Conservation (phyloP, 2,888 invertebrate genomes). For the Ecdyonurus torrentis region DNA sequence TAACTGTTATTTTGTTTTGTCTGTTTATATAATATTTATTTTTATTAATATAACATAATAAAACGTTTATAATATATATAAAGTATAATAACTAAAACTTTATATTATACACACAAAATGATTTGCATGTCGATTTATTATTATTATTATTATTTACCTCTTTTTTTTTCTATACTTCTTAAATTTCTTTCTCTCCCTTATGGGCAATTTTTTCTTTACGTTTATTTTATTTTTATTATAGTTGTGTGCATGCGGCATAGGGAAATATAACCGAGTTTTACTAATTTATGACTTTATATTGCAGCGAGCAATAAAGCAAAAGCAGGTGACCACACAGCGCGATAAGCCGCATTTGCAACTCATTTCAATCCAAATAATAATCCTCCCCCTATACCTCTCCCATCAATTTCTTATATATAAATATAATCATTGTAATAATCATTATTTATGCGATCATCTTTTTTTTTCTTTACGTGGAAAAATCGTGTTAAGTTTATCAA, state of each 20-base stretch:
- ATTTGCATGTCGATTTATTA: constrained; percentile 3
- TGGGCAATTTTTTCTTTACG: background rate
- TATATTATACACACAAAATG: constrained; percentile 4
- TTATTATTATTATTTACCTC: too few species aligned
- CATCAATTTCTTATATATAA: too few species aligned
- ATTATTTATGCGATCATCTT: too few species aligned
- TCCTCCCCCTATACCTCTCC: too few species aligned
- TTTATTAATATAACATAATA: constrained; percentile 5
- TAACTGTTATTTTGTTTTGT: too few species aligned
- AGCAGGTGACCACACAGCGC: background rate
- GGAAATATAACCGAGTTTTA: background rate
- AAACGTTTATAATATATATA: background rate
- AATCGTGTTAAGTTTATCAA: too few species aligned
- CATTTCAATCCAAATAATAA: too few species aligned
- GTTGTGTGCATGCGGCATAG: background rate
- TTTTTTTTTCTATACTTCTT: background rate
- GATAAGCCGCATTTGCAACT: too few species aligned
- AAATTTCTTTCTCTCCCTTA: background rate
- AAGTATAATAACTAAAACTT: background rate
- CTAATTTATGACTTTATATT: background rate
- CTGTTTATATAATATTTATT: too few species aligned
- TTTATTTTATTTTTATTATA: background rate
- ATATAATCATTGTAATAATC: too few species aligned
- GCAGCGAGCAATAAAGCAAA: background rate
- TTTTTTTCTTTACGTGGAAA: too few species aligned